phyloP scores from a whole-genome alignment of 2,888 invertebrate genomes.

The Sipha maydis region DNA sequence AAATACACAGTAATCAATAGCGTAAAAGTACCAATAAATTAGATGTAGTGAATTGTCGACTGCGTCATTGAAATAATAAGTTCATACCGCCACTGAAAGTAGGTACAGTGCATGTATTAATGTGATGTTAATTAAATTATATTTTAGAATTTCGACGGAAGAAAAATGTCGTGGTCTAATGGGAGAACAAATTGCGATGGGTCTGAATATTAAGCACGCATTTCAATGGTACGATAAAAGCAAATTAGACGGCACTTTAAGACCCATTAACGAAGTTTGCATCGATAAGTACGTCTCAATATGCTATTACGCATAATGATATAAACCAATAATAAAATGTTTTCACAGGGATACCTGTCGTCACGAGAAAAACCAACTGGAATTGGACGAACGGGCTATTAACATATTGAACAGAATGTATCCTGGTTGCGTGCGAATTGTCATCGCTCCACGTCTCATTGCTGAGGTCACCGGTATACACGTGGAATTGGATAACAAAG shows the following conservation, averaged over 20 bases:
- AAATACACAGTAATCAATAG: too few species aligned
- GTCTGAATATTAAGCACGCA: too few species aligned
- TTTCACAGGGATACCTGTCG: neutral
- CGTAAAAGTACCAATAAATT: too few species aligned
- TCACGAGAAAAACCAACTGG: conserved; percentile 1
- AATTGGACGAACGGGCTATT: conserved; percentile 23
- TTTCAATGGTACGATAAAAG: conserved; percentile 33
- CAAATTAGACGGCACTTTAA: conserved; percentile 8
- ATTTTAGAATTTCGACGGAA: neutral
- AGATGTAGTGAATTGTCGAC: too few species aligned
- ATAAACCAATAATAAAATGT: neutral
- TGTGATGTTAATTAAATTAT: neutral
- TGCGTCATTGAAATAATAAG: too few species aligned
- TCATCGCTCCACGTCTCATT: conserved; percentile 3
- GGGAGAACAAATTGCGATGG: neutral
- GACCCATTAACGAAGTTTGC: neutral
- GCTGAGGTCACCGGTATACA: neutral
- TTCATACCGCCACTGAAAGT: too few species aligned
- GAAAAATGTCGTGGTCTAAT: neutral
- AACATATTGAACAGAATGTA: conserved; percentile 18
- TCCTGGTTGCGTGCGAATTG: neutral
- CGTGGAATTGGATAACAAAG: too few species aligned
- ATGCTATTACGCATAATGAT: neutral
- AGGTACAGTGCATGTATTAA: neutral
- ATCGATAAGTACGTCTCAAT: conserved; percentile 1